These are phyloP conservation scores for Dysdera silvatica DNA, from an alignment of 1,140 invertebrate species.

Conservation along the genomic window DNA sequence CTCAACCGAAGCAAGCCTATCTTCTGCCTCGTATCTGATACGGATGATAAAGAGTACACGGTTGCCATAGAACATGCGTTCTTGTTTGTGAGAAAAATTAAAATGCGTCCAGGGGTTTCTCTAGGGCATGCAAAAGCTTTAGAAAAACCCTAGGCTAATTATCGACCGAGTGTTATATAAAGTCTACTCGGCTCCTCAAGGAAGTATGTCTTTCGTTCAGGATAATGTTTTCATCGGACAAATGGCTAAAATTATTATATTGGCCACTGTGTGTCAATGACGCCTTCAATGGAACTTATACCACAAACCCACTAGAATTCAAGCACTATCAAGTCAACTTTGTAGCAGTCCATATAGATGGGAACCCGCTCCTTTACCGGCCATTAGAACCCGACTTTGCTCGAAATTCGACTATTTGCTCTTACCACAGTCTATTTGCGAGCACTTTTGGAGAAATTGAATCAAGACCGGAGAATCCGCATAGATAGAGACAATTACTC, in stretches of 20 bases:
- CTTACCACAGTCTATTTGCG: no score
- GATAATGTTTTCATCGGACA: conserved; percentile 9
- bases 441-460: no score
- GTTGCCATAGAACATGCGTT: background rate
- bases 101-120: background rate
- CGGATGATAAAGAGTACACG: background rate
- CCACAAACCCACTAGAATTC: background rate
- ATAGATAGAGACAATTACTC: no score
- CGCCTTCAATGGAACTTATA: background rate
- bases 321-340: background rate
- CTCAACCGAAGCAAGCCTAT: background rate
- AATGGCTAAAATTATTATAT: background rate
- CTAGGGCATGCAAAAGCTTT: background rate
- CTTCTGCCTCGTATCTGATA: background rate
- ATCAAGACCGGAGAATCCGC: no score
- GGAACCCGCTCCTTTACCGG: no score
- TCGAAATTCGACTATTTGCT: no score
- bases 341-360: no score
- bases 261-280: background rate
- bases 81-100: background rate
- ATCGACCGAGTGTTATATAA: background rate
- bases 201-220: background rate
- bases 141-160: background rate
- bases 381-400: no score
- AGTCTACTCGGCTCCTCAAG: background rate